Percentiles rank a stretch among this genome's conserved stretches.
phyloP scores from a whole-genome alignment of 2,113 vertebrate genomes.

The Smithornis capensis region DNA sequence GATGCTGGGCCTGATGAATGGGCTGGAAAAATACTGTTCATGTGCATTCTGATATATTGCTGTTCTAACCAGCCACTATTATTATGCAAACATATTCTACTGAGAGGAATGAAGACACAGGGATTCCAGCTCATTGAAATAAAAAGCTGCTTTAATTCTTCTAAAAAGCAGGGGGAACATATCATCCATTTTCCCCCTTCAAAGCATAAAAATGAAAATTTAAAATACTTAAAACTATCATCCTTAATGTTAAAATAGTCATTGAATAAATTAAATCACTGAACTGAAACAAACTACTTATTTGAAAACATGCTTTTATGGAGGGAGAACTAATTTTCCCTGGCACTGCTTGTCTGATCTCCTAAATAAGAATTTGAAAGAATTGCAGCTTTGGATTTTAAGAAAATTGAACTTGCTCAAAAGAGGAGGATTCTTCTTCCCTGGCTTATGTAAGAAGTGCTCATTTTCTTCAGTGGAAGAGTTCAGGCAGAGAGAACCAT shows the following conservation, averaged over 20 bases:
- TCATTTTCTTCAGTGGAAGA: neutral
- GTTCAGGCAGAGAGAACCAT: neutral
- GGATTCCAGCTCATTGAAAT: slow-evolving; percentile 2
- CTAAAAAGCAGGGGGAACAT: neutral
- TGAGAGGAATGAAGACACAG: slow-evolving; percentile 9
- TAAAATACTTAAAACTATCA: neutral
- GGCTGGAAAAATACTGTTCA: neutral
- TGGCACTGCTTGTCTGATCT: slow-evolving; percentile 19
- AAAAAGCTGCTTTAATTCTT: slow-evolving; percentile 25
- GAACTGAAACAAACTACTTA: slow-evolving; percentile 3
- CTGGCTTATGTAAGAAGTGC: neutral
- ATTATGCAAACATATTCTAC: slow-evolving; percentile 48
- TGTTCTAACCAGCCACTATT: slow-evolving; percentile 23
- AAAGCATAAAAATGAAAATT: neutral
- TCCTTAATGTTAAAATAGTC: neutral
- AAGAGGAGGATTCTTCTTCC: neutral
- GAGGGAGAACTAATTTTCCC: slow-evolving; percentile 7
- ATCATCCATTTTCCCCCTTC: slow-evolving; percentile 18
- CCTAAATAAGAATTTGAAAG: neutral
- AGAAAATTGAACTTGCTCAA: neutral
- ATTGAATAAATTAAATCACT: neutral
- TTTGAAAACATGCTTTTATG: slow-evolving; percentile 31
- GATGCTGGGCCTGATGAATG: neutral
- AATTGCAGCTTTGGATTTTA: neutral
- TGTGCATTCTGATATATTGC: slow-evolving; percentile 23